Evolutionary conservation across 2,888 invertebrate genomes (phyloP).

Genomic region (Lasioglossum villosulum): DNA sequence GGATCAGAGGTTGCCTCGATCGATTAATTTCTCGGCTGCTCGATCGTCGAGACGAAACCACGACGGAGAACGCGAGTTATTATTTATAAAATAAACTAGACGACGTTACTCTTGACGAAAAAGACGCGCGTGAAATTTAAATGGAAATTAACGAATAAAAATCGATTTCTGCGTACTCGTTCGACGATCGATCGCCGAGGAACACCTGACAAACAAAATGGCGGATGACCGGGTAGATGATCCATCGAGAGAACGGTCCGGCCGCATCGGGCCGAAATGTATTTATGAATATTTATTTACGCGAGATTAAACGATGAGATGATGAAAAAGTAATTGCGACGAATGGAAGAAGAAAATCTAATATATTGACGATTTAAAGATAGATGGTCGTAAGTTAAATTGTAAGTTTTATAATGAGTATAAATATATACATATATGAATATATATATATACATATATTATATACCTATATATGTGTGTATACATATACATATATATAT

Average conservation of each 20-base stretch:
- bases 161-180: background rate
- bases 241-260: constrained; percentile 53
- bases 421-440: constrained; percentile 33
- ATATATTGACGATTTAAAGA: constrained; percentile 78
- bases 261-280: constrained; percentile 67
- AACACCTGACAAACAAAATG: background rate
- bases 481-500: constrained; percentile 41
- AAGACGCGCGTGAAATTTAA: background rate
- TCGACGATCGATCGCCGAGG: constrained; percentile 21
- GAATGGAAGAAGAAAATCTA: constrained; percentile 75
- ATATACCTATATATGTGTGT: constrained; percentile 25
- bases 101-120: background rate
- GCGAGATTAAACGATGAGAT: constrained; percentile 67
- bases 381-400: constrained; percentile 71
- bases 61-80: background rate
- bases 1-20: constrained; percentile 58
- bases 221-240: background rate
- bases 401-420: constrained; percentile 75
- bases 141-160: background rate
- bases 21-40: constrained; percentile 36
- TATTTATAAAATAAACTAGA: background rate
- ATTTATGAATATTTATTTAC: constrained; percentile 80
- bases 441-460: constrained; percentile 14
- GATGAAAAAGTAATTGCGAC: constrained; percentile 40
- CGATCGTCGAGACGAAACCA: constrained; percentile 17